Base-by-base conservation (phyloP, 2,888 invertebrate genomes). In the Trachelus tabidus region DNA sequence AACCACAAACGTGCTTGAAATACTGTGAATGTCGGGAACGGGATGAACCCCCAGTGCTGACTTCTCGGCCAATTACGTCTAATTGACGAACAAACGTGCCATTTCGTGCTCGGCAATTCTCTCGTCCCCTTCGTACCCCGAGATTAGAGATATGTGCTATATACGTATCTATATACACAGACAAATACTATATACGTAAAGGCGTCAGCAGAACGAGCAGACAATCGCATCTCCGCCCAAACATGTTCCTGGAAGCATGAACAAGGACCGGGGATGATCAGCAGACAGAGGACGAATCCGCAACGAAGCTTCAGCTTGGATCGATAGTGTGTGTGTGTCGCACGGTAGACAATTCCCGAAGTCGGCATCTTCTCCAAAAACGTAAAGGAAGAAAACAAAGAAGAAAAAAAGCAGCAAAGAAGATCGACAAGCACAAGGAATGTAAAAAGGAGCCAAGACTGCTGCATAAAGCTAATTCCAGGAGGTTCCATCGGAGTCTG, bases 21-120 rank as follows among this genome's bases (percentile, higher is more conserved):
- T 56, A 56, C 56, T 23, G 9, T 56, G 9, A 56, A 23, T 56
- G 56, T 23, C 23, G 23, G 23, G 56, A 56, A 56, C 56, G 23
- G 23, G 23, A 56, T 15, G 23, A 56, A 56, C 56, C 15, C 56
- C 56, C 23, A 23, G 31, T 31, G 34, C 78, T 85, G 85, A 86
- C 83, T 86, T 84, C 81, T 77, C 74, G 74, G 80, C 80, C 81
- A 86, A 83, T 85, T 79, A 81, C 81, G 79, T 79, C 79, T 85
- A 85, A 85, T 85, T 84, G 86, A 83, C 84, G 82, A 76, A 79
- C 80, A 83, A 82, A 85, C 81, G 83, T 81, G 85, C 85, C 86
- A 86, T 85, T 71, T 34, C 34, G 71, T 34, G 30, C 71, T 71
- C 71, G 71, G 71, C 71, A 71, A 31, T 71, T 71, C 33, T 34